Evolutionary conservation across 2,113 vertebrate species (phyloP), one percentile per base, ranked within the genome.

Genomic region (Numenius arquata): DNA sequence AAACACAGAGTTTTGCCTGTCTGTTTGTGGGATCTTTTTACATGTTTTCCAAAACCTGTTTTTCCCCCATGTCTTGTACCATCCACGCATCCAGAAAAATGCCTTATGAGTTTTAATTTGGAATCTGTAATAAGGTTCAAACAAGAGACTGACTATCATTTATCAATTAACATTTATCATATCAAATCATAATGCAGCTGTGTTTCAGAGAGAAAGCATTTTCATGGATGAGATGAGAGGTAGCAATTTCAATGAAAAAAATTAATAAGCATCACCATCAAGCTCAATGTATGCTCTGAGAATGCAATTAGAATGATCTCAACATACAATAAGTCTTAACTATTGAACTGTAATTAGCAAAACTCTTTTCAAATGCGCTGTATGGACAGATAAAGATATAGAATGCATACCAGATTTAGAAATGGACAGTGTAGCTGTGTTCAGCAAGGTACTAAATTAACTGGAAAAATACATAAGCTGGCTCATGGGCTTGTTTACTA

Each of bases 111-210:
- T 93, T 93, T 83, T 86, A 89, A 70, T 68, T 62, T 66, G 15
- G 21, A 95, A 94, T 85, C 79, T 80, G 71, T 95, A 97, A 96
- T 90, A 85, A 95, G 45, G 80, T 80, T 88, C 80, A 96, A 94
- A 95, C 43, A 96, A 92, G 75, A 96, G 53, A 91, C 34, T 85
- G 81, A 80, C 88, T 95, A 78, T 65, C 82, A 97, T 95, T 98
- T 98, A 95, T 94, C 96, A 97, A 97, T 98, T 98, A 96, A 95
- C 94, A 94, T 89, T 93, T 93, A 91, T 87, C 93, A 96, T 74
- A 95, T 91, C 81, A 98, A 97, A 96, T 94, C 93, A 96, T 67
- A 96, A 97, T 71, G 90, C 89, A 97, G 82, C 94, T 97, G 82
- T 80, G 90, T 93, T 95, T 92, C 87, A 90, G 77, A 27, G 70